Evolutionary conservation across 2,888 invertebrate species (phyloP).

Genomic region (Julus scandinavius): DNA sequence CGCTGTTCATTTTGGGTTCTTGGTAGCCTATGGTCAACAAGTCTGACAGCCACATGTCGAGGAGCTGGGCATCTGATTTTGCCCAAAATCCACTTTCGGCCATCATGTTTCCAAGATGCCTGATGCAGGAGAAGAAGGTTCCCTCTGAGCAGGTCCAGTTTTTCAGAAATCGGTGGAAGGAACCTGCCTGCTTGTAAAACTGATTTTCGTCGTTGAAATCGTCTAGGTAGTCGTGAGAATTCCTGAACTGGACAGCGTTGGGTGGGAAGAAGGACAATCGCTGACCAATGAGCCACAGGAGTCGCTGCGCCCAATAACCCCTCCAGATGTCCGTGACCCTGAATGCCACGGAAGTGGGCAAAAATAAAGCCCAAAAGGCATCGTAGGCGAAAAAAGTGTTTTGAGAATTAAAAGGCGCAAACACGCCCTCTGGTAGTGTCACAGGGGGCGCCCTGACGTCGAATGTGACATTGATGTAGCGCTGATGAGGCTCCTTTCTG

Average conservation of each 20-base stretch:
- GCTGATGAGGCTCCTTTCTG: conserved; percentile 5
- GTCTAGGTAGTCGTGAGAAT: conserved; percentile 49
- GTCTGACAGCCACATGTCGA: conserved; percentile 38
- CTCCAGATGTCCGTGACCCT: conserved; percentile 56
- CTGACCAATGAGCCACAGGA: conserved; percentile 54
- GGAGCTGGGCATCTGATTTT: not conserved
- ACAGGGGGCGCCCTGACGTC: conserved; percentile 54
- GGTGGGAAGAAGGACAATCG: conserved; percentile 42
- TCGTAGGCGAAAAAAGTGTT: too few species aligned
- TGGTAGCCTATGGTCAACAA: not conserved
- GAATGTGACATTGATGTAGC: conserved; percentile 48
- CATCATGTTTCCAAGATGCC: too few species aligned
- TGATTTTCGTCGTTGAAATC: conserved; percentile 50
- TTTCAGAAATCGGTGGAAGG: not conserved
- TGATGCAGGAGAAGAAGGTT: conserved; percentile 49
- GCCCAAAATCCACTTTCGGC: not conserved
- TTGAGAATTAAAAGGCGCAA: conserved; percentile 24
- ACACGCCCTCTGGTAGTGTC: conserved; percentile 55
- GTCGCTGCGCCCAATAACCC: conserved; percentile 55
- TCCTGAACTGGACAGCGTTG: conserved; percentile 14
- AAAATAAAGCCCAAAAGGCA: too few species aligned
- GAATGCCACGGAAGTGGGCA: not conserved
- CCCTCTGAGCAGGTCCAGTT: conserved; percentile 29
- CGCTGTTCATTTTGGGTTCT: conserved; percentile 14
- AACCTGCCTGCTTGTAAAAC: conserved; percentile 22